A percentile compares a stretch with the other conserved stretches of the same genome.
phyloP scores from a whole-genome alignment of 1,140 invertebrate genomes.

The Cherax destructor region DNA sequence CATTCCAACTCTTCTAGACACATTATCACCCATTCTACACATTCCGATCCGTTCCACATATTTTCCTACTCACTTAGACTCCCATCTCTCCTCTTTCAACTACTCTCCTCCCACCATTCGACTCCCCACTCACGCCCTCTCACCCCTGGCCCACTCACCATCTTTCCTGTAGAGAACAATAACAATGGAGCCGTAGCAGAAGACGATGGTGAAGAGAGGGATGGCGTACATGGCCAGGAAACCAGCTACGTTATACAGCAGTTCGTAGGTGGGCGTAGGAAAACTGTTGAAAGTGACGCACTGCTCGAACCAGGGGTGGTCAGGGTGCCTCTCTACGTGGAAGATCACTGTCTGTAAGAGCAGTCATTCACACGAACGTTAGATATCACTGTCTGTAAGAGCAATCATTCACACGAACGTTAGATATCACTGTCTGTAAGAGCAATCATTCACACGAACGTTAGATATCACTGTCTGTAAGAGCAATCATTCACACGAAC shows the following conservation, averaged over 20 bases:
- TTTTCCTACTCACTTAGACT: not conserved
- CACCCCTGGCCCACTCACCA: conserved; percentile 24
- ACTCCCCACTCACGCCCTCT: not conserved
- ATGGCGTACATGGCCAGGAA: conserved; percentile 91
- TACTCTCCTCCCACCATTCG: not conserved
- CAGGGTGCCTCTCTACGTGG: conserved; percentile 86
- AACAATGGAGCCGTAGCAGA: conserved; percentile 90
- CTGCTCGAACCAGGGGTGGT: conserved; percentile 85
- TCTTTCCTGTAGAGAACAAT: conserved; percentile 68
- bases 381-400: too few species aligned
- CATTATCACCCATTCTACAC: too few species aligned
- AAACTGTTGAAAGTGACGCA: conserved; percentile 87
- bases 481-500: too few species aligned
- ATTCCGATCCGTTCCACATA: not conserved
- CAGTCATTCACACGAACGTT: too few species aligned
- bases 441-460: too few species aligned
- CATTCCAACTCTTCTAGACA: too few species aligned
- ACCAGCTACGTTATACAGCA: conserved; percentile 85
- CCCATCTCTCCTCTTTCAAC: not conserved
- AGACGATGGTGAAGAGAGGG: conserved; percentile 89
- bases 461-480: too few species aligned
- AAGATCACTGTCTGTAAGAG: conserved; percentile 84
- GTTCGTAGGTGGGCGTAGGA: conserved; percentile 81
- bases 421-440: too few species aligned
- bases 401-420: too few species aligned